Percentiles rank a stretch among this genome's conserved stretches.
Evolutionary conservation across 92 coral and sea anemone genomes (phyloP).

Genomic region (Diadumene lineata): DNA sequence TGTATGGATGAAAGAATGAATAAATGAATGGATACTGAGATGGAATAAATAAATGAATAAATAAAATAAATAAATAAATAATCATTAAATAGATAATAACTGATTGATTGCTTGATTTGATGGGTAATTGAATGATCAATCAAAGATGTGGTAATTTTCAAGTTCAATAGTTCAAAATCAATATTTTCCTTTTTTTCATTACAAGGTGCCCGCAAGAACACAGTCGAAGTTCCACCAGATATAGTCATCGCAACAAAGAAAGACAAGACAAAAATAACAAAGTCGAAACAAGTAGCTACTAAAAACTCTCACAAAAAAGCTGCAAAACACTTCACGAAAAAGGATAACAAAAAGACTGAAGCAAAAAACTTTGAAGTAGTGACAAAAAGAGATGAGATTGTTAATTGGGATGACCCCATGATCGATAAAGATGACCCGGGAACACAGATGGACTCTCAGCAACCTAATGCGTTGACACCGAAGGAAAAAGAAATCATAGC

Average conservation of each 20-base stretch:
- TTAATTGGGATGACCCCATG: neutral
- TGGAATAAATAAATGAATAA: neutral
- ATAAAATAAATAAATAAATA: neutral
- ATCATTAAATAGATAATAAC: neutral
- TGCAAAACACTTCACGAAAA: neutral
- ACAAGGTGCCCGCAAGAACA: neutral
- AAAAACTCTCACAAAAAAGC: neutral
- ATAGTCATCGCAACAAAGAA: neutral
- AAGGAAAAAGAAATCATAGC: neutral
- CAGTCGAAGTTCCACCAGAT: neutral
- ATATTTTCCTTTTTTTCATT: neutral
- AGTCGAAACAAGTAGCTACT: neutral
- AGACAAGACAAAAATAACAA: neutral
- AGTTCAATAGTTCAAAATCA: no score
- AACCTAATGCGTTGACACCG: neutral
- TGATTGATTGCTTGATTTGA: neutral
- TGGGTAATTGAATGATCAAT: neutral
- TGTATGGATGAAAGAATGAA: neutral
- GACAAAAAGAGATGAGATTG: neutral
- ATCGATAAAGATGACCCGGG: neutral
- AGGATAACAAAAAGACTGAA: neutral
- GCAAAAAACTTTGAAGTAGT: neutral
- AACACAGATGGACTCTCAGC: neutral
- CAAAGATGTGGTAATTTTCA: no score
- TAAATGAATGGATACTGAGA: no score